Base-by-base conservation (phyloP, 2,113 vertebrate genomes). In the Microcebus ravelobensis region DNA sequence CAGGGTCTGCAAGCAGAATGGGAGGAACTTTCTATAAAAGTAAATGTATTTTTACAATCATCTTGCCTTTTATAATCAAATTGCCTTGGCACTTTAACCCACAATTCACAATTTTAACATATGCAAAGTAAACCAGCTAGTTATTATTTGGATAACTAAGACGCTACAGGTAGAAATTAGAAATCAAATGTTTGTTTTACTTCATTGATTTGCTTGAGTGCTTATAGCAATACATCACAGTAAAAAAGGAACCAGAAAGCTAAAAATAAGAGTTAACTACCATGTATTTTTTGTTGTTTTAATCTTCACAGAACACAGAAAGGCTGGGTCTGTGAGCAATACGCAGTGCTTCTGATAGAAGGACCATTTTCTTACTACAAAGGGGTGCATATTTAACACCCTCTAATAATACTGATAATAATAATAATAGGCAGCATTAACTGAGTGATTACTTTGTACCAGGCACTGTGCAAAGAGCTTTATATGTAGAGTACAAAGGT, bases 1-100 rank as follows among this genome's bases (percentile, higher is more conserved):
- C 34, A 2, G 11, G n/a, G 20, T 82, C 79, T 95, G 50, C 52
- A 97, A 88, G 55, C 55, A 89, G n/a, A 84, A 11, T 31, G 31
- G 61, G 39, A 84, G 39, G 34, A 84, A 84, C 20, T 87, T 20
- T 63, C 21, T 61, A 94, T 67, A 65, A 76, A 93, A 79, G 34
- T 76, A 83, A 91, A 88, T 39, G 42, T 67, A 73, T 86, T 94
- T 96, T 96, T 91, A 96, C 85, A 92, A 71, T 57, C 63, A 89
- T 34, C 31, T 34, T 67, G 61, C 67, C 7, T 68, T 95, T 96
- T 91, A 97, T 88, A 90, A 71, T 57, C 63, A 89, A 14, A 13
- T 34, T 67, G 27, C 73, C 7, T 68, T 95, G 67, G 50, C 80
- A 84, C 61, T 89, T 97, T 85, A 97, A 84, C 34, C 17, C 81